Evolutionary conservation across 2,888 invertebrate genomes (phyloP).

Genomic region (Scaptomyza tumidula): DNA sequence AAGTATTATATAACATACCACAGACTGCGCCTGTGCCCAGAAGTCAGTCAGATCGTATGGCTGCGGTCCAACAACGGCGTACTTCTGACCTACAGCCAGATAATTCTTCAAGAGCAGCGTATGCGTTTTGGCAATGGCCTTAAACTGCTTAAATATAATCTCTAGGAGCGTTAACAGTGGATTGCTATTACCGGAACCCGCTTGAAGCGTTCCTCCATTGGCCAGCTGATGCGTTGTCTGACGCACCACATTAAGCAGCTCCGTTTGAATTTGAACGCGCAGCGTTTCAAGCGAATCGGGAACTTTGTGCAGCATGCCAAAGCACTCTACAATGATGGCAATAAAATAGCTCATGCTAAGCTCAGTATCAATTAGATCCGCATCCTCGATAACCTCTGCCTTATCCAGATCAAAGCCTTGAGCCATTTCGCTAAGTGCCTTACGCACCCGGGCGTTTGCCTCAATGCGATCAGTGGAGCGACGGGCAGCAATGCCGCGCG

Average conservation of each 20-base stretch:
- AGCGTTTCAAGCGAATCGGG: conserved; percentile 94
- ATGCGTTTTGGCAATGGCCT: conserved; percentile 92
- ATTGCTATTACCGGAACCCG: conserved; percentile 70
- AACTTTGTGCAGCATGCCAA: conserved; percentile 92
- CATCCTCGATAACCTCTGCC: conserved; percentile 86
- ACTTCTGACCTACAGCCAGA: conserved; percentile 87
- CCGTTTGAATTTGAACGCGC: conserved; percentile 92
- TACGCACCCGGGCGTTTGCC: conserved; percentile 85
- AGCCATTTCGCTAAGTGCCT: conserved; percentile 86
- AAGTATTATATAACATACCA: conserved; percentile 86
- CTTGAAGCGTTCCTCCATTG: conserved; percentile 72
- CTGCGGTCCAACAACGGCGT: conserved; percentile 84
- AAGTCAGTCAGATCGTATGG: conserved; percentile 91
- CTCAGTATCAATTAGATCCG: conserved; percentile 87
- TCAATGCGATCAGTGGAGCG: conserved; percentile 86
- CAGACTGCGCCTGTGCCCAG: conserved; percentile 95
- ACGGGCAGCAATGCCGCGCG: conserved; percentile 86
- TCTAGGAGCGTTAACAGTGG: conserved; percentile 88
- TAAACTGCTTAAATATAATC: conserved; percentile 92
- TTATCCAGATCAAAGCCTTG: conserved; percentile 84
- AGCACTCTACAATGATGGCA: conserved; percentile 93
- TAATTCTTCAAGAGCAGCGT: conserved; percentile 88
- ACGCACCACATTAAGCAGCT: conserved; percentile 91
- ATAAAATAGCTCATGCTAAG: conserved; percentile 89
- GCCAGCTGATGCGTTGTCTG: conserved; percentile 91